Conservation (phyloP, 2,113 vertebrate species). For the Atlantisia rogersi region DNA sequence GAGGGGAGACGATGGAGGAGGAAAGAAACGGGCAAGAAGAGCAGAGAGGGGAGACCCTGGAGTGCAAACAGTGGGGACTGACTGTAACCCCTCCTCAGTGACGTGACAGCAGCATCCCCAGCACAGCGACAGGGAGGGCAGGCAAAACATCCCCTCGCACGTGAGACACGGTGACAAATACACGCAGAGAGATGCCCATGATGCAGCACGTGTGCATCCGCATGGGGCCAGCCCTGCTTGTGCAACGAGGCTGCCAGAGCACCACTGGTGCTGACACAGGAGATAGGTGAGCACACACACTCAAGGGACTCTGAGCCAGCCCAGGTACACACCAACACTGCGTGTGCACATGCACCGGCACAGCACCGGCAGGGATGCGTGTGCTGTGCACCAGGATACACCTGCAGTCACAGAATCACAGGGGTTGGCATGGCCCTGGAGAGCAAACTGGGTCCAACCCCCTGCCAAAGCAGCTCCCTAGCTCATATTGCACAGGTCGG, state of each 20-base stretch:
- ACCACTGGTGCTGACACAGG: not conserved
- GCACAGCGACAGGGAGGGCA: not conserved
- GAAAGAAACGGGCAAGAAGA: not conserved
- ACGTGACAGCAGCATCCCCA: not conserved
- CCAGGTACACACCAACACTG: fast-evolving
- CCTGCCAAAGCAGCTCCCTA: no score
- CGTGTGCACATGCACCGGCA: fast-evolving
- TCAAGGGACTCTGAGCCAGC: fast-evolving
- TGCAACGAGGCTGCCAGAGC: not conserved
- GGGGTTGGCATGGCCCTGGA: no score
- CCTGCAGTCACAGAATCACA: not conserved
- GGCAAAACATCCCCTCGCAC: fast-evolving
- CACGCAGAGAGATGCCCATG: not conserved
- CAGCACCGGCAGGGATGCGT: fast-evolving
- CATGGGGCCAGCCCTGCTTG: not conserved
- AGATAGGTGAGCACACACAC: fast-evolving
- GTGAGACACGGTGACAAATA: fast-evolving
- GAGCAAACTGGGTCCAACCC: no score
- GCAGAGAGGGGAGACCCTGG: not conserved
- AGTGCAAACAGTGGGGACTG: not conserved
- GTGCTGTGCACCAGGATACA: not conserved
- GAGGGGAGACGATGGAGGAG: not conserved
- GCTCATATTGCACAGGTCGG: no score
- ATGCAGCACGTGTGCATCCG: fast-evolving
- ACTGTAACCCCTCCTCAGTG: not conserved